Conservation (phyloP, 1,140 invertebrate genomes). For the Cotesia glomerata region DNA sequence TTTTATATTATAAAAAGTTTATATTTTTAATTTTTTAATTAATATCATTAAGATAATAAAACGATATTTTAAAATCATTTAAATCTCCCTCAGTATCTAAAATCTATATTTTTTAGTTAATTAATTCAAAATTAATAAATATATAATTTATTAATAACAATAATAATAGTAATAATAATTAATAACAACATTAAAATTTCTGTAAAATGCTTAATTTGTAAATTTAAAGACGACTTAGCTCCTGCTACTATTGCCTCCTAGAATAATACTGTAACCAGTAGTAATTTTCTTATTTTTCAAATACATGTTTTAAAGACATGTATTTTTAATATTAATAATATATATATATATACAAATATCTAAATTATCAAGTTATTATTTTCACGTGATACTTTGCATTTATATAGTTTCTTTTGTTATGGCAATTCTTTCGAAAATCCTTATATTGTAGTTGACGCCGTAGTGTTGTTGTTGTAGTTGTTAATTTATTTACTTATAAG, state of each 20-base stretch:
- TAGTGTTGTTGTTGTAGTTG: not conserved
- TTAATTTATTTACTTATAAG: constrained; percentile 33
- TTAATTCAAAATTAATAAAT: not conserved
- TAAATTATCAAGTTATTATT: not conserved
- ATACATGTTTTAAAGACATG: not conserved
- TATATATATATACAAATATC: not conserved
- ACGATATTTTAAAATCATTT: not conserved
- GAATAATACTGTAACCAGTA: constrained; percentile 15
- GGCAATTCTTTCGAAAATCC: not conserved
- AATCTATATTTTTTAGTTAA: constrained; percentile 20
- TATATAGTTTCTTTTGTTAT: not conserved
- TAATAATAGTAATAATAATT: too few species aligned
- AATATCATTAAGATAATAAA: not conserved
- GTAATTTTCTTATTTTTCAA: constrained; percentile 3
- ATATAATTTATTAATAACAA: too few species aligned
- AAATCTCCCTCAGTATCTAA: constrained; percentile 16
- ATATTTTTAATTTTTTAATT: not conserved
- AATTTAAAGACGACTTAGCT: constrained; percentile 14
- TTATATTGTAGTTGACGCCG: not conserved
- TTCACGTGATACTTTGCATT: not conserved
- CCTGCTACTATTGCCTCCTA: constrained; percentile 22
- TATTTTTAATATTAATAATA: not conserved
- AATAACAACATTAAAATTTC: not conserved
- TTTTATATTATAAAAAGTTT: not conserved
- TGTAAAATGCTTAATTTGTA: not conserved